Evolutionary conservation across 2,888 invertebrate species (phyloP).

Genomic region (Argynnis bischoffii): DNA sequence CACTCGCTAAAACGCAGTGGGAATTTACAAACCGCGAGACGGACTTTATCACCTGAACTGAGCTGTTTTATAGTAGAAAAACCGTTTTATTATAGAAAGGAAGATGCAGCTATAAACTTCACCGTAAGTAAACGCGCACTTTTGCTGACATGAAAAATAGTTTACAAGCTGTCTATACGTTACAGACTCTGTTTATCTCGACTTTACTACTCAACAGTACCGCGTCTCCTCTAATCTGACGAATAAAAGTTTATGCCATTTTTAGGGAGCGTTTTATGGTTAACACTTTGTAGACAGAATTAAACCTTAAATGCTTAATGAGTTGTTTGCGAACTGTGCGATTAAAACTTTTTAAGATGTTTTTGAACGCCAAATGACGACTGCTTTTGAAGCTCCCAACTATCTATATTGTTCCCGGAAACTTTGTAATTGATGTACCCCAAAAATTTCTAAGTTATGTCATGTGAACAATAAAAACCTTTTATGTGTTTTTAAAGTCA

Average conservation of each 20-base stretch:
- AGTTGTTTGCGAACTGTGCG: conserved; percentile 63
- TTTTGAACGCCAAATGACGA: conserved; percentile 48
- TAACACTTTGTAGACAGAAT: conserved; percentile 72
- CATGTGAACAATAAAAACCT: too few species aligned
- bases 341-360: conserved; percentile 71
- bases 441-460: too few species aligned
- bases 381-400: conserved; percentile 29
- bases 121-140: conserved; percentile 68
- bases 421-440: too few species aligned
- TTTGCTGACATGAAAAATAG: conserved; percentile 80
- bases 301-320: conserved; percentile 67
- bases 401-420: background rate
- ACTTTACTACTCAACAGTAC: conserved; percentile 67
- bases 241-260: conserved; percentile 77
- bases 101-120: conserved; percentile 52
- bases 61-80: conserved; percentile 54
- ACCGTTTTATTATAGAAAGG: conserved; percentile 32
- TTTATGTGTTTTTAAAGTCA: background rate
- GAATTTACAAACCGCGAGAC: conserved; percentile 66
- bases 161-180: conserved; percentile 69
- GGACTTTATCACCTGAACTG: conserved; percentile 70
- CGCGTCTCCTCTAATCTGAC: conserved; percentile 68
- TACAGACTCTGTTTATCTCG: conserved; percentile 68
- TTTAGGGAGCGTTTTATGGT: conserved; percentile 72
- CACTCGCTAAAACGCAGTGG: conserved; percentile 71